A percentile compares a stretch with the other conserved stretches of the same genome.
These are phyloP conservation scores for Coryphaenoides rupestris DNA, from an alignment of 2,113 vertebrate genomes.

Conservation along the genomic window DNA sequence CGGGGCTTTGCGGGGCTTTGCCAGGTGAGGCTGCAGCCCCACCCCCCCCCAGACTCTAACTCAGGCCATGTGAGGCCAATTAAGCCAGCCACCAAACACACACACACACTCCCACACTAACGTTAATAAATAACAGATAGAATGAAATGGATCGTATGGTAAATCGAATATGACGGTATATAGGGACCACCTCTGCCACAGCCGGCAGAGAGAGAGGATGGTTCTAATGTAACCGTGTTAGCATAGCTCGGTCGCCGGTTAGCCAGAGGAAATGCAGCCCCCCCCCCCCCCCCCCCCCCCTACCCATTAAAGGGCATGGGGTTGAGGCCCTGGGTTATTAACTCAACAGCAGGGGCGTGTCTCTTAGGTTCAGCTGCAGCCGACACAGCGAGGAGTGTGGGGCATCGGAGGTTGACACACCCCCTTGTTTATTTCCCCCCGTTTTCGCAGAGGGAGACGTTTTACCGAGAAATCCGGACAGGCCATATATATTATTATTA, in stretches of 20 bases:
- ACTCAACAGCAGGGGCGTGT: constrained; percentile 23
- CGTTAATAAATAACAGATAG: too few species aligned
- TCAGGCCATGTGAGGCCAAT: too few species aligned
- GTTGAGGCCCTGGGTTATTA: constrained; percentile 35
- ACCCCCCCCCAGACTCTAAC: too few species aligned
- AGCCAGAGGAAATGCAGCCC: constrained; percentile 33
- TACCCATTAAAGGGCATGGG: constrained; percentile 16
- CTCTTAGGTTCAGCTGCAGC: constrained; percentile 26
- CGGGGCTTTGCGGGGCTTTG: too few species aligned
- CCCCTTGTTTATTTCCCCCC: constrained; percentile 1
- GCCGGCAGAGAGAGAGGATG: constrained; percentile 35
- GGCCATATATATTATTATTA: background rate
- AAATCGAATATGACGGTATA: too few species aligned
- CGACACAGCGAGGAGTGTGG: constrained; percentile 8
- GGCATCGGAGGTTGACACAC: constrained; percentile 45
- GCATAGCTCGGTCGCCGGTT: constrained; percentile 20
- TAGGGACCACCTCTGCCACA: constrained; percentile 19
- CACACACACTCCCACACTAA: too few species aligned
- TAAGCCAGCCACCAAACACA: too few species aligned
- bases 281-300: too few species aligned
- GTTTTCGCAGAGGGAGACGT: constrained; percentile 33
- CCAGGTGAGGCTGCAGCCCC: too few species aligned
- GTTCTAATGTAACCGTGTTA: constrained; percentile 31
- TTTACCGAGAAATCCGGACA: background rate
- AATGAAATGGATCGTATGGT: too few species aligned